A percentile compares a stretch with the other conserved stretches of the same genome.
Evolutionary conservation across 2,888 invertebrate genomes (phyloP).

Genomic region (Drosophila algonquin): DNA sequence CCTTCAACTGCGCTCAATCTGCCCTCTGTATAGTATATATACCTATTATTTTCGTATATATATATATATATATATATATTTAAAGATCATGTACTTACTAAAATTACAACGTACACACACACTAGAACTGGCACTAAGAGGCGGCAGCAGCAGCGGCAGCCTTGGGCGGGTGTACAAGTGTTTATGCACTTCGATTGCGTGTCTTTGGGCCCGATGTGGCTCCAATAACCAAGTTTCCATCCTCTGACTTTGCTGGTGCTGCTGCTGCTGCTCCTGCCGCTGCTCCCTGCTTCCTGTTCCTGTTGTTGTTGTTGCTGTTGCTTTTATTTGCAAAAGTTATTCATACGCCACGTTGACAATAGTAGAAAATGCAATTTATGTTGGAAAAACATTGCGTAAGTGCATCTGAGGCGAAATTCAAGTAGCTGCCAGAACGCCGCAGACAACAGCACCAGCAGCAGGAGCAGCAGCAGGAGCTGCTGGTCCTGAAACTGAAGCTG

Average conservation of each 20-base stretch:
- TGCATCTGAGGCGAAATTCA: slow-evolving; percentile 56
- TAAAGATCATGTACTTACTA: slow-evolving; percentile 56
- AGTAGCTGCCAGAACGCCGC: slow-evolving; percentile 44
- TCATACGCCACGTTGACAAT: slow-evolving; percentile 63
- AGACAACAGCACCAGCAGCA: slow-evolving; percentile 24
- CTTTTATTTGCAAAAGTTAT: slow-evolving; percentile 55
- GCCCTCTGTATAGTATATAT: neutral
- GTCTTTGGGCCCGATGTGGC: slow-evolving; percentile 37
- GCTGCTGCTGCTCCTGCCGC: slow-evolving; percentile 1
- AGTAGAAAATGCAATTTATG: slow-evolving; percentile 63
- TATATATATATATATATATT: slow-evolving; percentile 34
- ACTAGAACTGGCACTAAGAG: slow-evolving; percentile 1
- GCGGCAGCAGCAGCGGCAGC: slow-evolving; percentile 2
- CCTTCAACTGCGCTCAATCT: slow-evolving; percentile 22
- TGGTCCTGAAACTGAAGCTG: too few species aligned
- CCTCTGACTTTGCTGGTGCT: slow-evolving; percentile 18
- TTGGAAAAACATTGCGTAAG: slow-evolving; percentile 63
- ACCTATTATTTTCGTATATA: neutral
- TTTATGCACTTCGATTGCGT: slow-evolving; percentile 53
- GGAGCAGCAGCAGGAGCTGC: too few species aligned
- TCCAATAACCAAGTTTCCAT: slow-evolving; percentile 46
- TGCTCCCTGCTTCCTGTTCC: neutral
- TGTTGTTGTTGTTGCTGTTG: slow-evolving; percentile 23
- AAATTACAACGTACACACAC: slow-evolving; percentile 46
- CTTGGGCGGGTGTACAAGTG: slow-evolving; percentile 21